These are phyloP conservation scores for Drosophila chauvacae DNA, from an alignment of 1,140 invertebrate species.

Conservation along the genomic window DNA sequence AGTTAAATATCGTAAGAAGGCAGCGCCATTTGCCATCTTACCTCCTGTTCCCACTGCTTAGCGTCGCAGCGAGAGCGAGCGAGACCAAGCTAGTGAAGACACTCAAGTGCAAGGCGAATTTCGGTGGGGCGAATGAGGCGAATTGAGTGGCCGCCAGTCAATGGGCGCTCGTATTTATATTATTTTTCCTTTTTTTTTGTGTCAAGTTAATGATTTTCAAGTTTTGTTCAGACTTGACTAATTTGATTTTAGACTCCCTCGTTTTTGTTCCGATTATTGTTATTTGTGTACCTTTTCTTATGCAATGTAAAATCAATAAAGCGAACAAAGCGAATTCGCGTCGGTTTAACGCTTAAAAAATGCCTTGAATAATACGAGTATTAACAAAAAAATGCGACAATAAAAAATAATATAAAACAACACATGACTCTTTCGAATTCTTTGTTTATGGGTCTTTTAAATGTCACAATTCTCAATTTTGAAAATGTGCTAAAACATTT, in stretches of 20 bases:
- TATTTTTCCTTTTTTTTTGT: slow-evolving; percentile 12
- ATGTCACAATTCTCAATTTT: slow-evolving; percentile 46
- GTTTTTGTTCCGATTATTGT: slow-evolving; percentile 10
- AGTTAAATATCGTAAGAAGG: slow-evolving; percentile 80
- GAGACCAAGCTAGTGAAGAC: slow-evolving; percentile 61
- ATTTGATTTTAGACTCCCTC: slow-evolving; percentile 36
- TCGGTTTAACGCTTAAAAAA: slow-evolving; percentile 28
- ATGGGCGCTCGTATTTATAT: slow-evolving; percentile 15
- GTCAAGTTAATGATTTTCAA: slow-evolving; percentile 69
- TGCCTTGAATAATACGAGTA: slow-evolving; percentile 5
- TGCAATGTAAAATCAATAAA: slow-evolving; percentile 78
- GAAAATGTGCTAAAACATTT: slow-evolving; percentile 52
- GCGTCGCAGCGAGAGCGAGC: slow-evolving; percentile 18
- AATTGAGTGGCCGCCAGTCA: slow-evolving; percentile 59
- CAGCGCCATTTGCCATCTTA: slow-evolving; percentile 68
- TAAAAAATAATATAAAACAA: slow-evolving; percentile 1
- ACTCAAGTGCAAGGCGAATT: slow-evolving; percentile 29
- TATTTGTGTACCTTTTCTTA: slow-evolving; percentile 45
- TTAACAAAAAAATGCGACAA: slow-evolving; percentile 9
- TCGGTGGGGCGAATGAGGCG: slow-evolving; percentile 56
- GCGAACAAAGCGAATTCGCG: slow-evolving; percentile 45
- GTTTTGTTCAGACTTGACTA: slow-evolving; percentile 40
- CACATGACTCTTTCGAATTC: slow-evolving; percentile 10
- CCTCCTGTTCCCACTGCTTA: slow-evolving; percentile 14
- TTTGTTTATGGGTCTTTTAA: slow-evolving; percentile 46